Evolutionary conservation across 2,113 vertebrate genomes (phyloP).

Genomic region (Equus przewalskii): DNA sequence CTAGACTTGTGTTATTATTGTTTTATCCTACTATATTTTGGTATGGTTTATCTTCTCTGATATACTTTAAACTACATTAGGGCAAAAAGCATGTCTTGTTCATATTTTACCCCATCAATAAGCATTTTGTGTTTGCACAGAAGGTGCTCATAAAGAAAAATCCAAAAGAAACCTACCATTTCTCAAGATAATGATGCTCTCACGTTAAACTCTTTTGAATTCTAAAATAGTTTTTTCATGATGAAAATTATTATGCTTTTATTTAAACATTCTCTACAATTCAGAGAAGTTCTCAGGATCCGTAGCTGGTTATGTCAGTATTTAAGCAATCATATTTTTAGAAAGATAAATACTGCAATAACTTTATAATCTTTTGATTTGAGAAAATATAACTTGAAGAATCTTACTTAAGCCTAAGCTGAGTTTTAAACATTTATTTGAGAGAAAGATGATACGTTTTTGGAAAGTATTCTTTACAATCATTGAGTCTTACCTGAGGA

Average conservation of each 20-base stretch:
- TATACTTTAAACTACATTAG: background rate
- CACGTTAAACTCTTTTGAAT: slow-evolving; percentile 48
- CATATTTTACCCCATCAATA: background rate
- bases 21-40: background rate
- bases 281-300: background rate
- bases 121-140: background rate
- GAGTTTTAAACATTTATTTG: slow-evolving; percentile 24
- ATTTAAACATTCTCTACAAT: slow-evolving; percentile 35
- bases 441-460: background rate
- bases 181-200: slow-evolving; percentile 26
- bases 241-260: slow-evolving; percentile 11
- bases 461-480: background rate
- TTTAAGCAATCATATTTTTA: slow-evolving; percentile 23
- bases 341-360: background rate
- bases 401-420: slow-evolving; percentile 26
- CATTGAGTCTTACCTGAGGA: slow-evolving; percentile 90
- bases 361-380: slow-evolving; percentile 52
- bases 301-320: background rate
- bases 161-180: slow-evolving; percentile 2
- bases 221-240: background rate
- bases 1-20: background rate
- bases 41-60: background rate
- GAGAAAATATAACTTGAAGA: slow-evolving; percentile 42
- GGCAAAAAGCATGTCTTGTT: slow-evolving; percentile 6
- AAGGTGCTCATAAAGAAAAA: background rate